phyloP scores from a whole-genome alignment of 2,113 vertebrate species.

The Seriola aureovittata region DNA sequence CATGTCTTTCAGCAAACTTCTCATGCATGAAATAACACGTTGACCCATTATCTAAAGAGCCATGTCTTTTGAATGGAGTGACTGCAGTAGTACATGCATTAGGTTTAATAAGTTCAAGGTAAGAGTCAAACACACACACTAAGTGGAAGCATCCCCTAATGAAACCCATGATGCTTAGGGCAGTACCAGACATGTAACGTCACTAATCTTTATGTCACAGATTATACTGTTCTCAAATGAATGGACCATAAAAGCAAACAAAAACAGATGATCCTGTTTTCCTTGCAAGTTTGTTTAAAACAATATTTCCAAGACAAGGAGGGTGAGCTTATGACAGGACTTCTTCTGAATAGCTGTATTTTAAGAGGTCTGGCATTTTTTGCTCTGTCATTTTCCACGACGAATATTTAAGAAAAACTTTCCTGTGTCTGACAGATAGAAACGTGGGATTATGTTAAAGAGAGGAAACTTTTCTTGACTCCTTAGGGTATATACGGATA shows the following conservation, averaged over 20 bases:
- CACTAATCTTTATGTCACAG: background rate
- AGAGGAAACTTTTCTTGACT: slow-evolving; percentile 71
- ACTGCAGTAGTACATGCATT: background rate
- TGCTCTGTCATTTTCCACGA: slow-evolving; percentile 57
- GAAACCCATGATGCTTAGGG: background rate
- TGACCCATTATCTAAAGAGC: background rate
- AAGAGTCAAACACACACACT: too few species aligned
- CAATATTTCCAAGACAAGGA: background rate
- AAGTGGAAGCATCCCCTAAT: background rate
- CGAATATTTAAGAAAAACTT: slow-evolving; percentile 60
- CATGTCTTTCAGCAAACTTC: background rate
- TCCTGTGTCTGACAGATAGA: slow-evolving; percentile 66
- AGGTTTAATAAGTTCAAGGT: background rate
- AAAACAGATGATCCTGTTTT: background rate
- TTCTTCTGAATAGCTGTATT: slow-evolving; percentile 14
- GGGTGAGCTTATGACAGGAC: background rate
- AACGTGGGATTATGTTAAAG: slow-evolving; percentile 78
- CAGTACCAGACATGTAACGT: background rate
- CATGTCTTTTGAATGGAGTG: background rate
- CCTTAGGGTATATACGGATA: slow-evolving; percentile 69
- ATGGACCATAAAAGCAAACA: background rate
- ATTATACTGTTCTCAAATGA: background rate
- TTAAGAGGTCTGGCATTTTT: slow-evolving; percentile 38
- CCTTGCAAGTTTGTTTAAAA: background rate
- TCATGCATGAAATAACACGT: background rate